Base-by-base conservation (phyloP, 1,140 invertebrate species). In the Tetragonula clypearis region DNA sequence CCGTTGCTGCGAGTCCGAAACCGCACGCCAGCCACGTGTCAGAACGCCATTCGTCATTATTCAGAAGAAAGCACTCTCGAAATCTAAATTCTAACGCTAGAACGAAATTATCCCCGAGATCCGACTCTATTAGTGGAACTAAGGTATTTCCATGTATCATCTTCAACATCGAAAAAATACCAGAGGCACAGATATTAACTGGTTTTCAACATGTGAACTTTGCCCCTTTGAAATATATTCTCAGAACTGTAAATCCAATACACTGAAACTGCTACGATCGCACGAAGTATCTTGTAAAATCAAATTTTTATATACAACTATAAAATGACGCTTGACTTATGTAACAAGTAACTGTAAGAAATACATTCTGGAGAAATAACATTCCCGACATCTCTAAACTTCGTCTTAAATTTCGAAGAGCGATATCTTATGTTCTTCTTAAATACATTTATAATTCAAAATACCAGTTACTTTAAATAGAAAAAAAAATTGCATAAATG, bases 21-120 rank as follows among this genome's bases (percentile, higher is more conserved):
- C 49, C 60, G 49, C 56, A n/a, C 69, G 84, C 80, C 69, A 68
- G 74, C 74, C 81, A 75, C 56, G 80, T 69, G 73, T 86, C 74
- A 72, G 62, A 83, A 71, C 65, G 30, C 58, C 26, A 30, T 81
- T 65, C 30, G 55, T 85, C 60, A 82, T 73, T 82, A 76, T 83
- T 86, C 80, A 72, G 41, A 66, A 79, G 49, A 82, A 71, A 56
- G 8, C 23, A 55, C 9, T 75, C 74, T 35, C 2, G 11, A 55
- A 58, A 35, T 30, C 74, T 58, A 58, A 53, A 75, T 55, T 53
- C 69, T 69, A 41, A 69, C 19, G 30, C 15, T 35, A 23, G 30
- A 49, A 23, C 35, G 11, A 71, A 71, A 21, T 5, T 49, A 71
- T 71, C 21, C 2, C 35, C 12, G 12, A 71, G 41, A 49, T 71